A percentile compares a stretch with the other conserved stretches of the same genome.
phyloP scores from a whole-genome alignment of 2,113 vertebrate species.

The Columbina picui region DNA sequence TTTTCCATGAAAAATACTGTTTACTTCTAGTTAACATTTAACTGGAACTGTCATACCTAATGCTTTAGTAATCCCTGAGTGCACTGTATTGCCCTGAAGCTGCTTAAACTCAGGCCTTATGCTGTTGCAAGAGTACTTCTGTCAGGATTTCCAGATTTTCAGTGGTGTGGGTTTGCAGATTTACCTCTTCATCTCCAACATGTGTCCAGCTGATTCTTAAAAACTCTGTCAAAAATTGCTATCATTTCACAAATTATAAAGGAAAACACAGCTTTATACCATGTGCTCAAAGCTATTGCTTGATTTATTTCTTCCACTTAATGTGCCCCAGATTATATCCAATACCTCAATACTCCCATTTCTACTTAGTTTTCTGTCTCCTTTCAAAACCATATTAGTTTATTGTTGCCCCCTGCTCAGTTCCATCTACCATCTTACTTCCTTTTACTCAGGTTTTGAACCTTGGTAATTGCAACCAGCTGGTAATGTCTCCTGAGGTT shows the following conservation, averaged over 20 bases:
- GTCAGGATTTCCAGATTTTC: constrained; percentile 54
- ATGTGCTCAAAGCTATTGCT: constrained; percentile 64
- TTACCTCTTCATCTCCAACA: constrained; percentile 56
- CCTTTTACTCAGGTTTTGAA: constrained; percentile 51
- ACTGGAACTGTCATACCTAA: constrained; percentile 25
- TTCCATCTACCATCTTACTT: constrained; percentile 51
- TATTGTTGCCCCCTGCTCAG: constrained; percentile 54
- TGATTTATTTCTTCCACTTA: constrained; percentile 72
- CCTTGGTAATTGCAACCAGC: constrained; percentile 49
- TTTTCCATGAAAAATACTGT: background rate
- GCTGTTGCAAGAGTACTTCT: background rate
- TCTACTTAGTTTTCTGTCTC: constrained; percentile 47
- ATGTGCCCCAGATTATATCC: constrained; percentile 59
- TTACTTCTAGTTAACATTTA: constrained; percentile 1
- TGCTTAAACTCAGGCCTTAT: constrained; percentile 25
- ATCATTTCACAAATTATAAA: constrained; percentile 64
- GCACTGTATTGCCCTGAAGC: background rate
- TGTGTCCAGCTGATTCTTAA: constrained; percentile 57
- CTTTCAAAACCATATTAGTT: constrained; percentile 55
- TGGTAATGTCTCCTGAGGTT: constrained; percentile 4
- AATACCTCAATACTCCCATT: constrained; percentile 47
- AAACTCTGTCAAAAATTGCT: constrained; percentile 60
- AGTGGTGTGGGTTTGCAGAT: constrained; percentile 35
- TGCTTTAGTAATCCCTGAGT: constrained; percentile 8
- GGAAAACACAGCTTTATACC: constrained; percentile 32